Conservation (phyloP, 2,797 vertebrate species). For the Tenualosa thibaudeaui region DNA sequence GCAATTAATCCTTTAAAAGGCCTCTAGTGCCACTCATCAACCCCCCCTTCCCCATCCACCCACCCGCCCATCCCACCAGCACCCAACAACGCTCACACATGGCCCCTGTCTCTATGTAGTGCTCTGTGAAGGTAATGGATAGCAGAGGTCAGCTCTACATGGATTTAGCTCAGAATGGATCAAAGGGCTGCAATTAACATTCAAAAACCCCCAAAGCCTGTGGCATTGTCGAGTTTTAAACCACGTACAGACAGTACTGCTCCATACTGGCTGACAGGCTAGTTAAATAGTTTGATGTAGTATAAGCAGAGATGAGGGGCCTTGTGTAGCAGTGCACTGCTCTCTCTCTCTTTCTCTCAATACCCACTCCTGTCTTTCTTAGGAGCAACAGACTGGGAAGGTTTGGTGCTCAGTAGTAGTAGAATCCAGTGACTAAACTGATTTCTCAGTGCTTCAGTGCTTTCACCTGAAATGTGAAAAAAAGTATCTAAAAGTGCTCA, state of each 20-base stretch:
- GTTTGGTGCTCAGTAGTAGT: background rate
- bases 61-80: background rate
- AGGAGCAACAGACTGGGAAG: background rate
- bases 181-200: conserved; percentile 64
- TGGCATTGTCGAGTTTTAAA: conserved; percentile 50
- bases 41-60: background rate
- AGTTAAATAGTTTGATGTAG: background rate
- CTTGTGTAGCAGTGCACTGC: no score
- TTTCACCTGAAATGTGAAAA: background rate
- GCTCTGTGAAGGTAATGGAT: conserved; percentile 47
- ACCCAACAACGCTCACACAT: conserved; percentile 5
- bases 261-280: conserved; percentile 25
- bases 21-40: conserved; percentile 34
- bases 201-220: conserved; percentile 49
- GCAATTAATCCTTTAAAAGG: conserved; percentile 74
- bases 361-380: background rate
- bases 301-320: background rate
- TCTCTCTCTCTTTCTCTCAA: background rate
- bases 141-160: conserved; percentile 56
- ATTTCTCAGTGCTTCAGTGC: background rate
- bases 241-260: conserved; percentile 31
- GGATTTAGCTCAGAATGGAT: conserved; percentile 54
- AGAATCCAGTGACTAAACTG: background rate
- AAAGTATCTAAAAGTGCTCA: background rate
- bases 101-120: conserved; percentile 31